Conservation (phyloP, 2,113 vertebrate species). For the Erythrolamprus reginae region DNA sequence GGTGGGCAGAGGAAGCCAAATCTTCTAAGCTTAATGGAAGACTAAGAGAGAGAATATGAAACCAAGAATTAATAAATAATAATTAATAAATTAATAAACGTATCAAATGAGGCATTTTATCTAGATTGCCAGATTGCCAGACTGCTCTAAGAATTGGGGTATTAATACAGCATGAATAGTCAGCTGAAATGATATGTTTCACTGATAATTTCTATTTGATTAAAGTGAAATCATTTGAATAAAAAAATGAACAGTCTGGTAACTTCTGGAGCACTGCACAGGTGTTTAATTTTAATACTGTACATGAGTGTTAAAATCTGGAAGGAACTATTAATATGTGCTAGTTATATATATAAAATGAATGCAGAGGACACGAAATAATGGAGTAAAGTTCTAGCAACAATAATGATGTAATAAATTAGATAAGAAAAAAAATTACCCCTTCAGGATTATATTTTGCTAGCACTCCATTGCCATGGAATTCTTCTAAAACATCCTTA, state of each 20-base stretch:
- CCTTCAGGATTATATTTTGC: constrained; percentile 93
- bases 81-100: not conserved
- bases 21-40: not conserved
- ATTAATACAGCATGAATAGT: not conserved
- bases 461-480: constrained; percentile 89
- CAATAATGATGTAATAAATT: not conserved
- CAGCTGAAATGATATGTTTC: not conserved
- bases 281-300: not conserved
- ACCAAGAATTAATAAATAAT: not conserved
- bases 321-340: not conserved
- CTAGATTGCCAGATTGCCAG: not conserved
- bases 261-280: not conserved
- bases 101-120: not conserved
- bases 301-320: not conserved
- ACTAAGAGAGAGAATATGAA: not conserved
- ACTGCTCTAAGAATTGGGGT: not conserved
- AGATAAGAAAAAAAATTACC: constrained; percentile 70
- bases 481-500: constrained; percentile 93
- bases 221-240: not conserved
- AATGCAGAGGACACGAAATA: not conserved
- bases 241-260: not conserved
- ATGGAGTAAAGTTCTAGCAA: not conserved
- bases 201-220: not conserved
- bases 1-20: not conserved
- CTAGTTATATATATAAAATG: too few species aligned